Conservation (phyloP, 2,888 invertebrate genomes). For the Andrena haemorrhoa region DNA sequence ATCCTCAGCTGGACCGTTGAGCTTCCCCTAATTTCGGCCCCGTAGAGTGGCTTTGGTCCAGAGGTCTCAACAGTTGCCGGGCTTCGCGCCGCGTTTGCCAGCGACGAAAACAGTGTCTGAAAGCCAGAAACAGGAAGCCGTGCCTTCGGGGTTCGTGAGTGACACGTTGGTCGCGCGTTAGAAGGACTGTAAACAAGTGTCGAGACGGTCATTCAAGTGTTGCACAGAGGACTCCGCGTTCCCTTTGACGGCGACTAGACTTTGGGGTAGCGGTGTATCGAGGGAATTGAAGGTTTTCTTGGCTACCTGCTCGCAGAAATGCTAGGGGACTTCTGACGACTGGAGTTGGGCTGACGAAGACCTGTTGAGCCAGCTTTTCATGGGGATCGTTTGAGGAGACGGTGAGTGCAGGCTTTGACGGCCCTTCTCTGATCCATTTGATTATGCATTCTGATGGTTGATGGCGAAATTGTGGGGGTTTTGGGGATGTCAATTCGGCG, state of each 20-base stretch:
- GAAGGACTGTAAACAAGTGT: slow-evolving; percentile 28
- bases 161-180: neutral
- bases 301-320: neutral
- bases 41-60: neutral
- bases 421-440: no score
- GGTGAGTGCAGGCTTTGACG: no score
- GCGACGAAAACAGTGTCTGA: neutral
- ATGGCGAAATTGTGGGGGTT: no score
- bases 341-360: neutral
- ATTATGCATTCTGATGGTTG: no score
- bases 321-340: neutral
- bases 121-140: slow-evolving; percentile 6
- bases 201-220: neutral
- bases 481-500: no score
- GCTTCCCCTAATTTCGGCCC: no score
- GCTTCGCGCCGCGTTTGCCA: slow-evolving; percentile 7
- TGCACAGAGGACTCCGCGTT: neutral
- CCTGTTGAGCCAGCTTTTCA: slow-evolving; percentile 3
- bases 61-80: neutral
- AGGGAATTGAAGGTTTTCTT: neutral
- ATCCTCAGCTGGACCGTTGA: no score
- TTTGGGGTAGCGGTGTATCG: neutral
- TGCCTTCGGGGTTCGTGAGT: neutral
- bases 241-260: neutral
- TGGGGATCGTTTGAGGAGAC: neutral